Evolutionary conservation across 2,113 vertebrate species (phyloP).

Genomic region (Orthonyx spaldingii): DNA sequence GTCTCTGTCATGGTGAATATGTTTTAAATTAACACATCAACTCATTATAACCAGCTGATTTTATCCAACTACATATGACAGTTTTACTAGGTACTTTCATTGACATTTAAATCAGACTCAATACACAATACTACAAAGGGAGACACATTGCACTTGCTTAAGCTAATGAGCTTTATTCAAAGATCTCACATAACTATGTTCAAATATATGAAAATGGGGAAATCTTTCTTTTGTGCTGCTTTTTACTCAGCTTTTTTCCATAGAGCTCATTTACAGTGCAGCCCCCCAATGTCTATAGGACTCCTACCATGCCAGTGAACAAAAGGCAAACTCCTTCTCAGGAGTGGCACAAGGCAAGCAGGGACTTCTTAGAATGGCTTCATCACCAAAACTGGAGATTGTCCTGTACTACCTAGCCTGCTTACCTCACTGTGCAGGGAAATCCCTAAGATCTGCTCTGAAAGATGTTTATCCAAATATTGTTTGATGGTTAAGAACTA

Average conservation of each 20-base stretch:
- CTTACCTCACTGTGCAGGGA: neutral
- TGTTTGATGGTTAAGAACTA: neutral
- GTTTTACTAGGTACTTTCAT: neutral
- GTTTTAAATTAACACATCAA: slow-evolving; percentile 33
- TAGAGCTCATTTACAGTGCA: neutral
- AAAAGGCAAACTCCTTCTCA: neutral
- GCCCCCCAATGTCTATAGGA: neutral
- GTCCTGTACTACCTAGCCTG: neutral
- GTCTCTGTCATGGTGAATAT: slow-evolving; percentile 55
- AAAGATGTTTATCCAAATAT: neutral
- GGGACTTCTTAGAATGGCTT: neutral
- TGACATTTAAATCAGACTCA: neutral
- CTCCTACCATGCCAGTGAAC: neutral
- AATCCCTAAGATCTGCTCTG: neutral
- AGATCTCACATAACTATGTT: neutral
- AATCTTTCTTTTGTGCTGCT: neutral
- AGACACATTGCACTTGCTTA: neutral
- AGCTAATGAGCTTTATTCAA: neutral
- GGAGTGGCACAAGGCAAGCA: neutral
- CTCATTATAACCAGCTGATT: slow-evolving; percentile 41
- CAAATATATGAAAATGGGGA: neutral
- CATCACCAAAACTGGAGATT: neutral
- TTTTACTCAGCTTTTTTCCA: neutral
- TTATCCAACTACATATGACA: neutral
- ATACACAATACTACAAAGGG: neutral